These are phyloP conservation scores for Meta bourneti DNA, from an alignment of 2,888 invertebrate genomes.

Conservation along the genomic window DNA sequence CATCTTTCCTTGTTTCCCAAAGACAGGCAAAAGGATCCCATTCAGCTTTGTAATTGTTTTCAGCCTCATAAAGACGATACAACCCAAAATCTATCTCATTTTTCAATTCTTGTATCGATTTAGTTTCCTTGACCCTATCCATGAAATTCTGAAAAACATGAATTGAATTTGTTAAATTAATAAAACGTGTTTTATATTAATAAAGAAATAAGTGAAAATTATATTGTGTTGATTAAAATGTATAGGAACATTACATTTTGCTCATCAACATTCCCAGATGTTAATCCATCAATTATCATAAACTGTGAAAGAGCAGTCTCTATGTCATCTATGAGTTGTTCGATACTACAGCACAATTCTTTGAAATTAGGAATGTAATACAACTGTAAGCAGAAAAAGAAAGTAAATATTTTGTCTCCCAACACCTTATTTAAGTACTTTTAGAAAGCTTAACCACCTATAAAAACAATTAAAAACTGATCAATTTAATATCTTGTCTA, in stretches of 20 bases:
- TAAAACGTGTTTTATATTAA: not conserved
- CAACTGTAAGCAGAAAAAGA: conserved; percentile 35
- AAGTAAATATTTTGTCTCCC: not conserved
- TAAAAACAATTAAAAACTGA: not conserved
- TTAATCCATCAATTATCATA: conserved; percentile 20
- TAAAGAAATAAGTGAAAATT: not conserved
- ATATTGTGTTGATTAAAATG: not conserved
- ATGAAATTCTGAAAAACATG: conserved; percentile 41
- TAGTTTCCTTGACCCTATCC: conserved; percentile 9
- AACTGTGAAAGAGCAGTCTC: not conserved
- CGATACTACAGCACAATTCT: conserved; percentile 38
- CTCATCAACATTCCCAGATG: conserved; percentile 3
- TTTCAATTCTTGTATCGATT: conserved; percentile 32
- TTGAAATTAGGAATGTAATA: conserved; percentile 51
- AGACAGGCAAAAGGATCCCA: conserved; percentile 39
- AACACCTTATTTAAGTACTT: not conserved
- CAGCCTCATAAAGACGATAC: conserved; percentile 40
- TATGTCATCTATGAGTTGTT: conserved; percentile 34
- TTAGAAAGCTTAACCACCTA: too few species aligned
- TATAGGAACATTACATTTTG: conserved; percentile 44
- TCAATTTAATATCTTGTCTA: not conserved
- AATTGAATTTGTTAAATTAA: not conserved
- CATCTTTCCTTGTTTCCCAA: conserved; percentile 48
- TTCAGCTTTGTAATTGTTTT: conserved; percentile 44
- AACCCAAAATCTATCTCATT: conserved; percentile 63